phyloP scores from a whole-genome alignment of 2,113 vertebrate genomes.

The Triplophysa dalaica region DNA sequence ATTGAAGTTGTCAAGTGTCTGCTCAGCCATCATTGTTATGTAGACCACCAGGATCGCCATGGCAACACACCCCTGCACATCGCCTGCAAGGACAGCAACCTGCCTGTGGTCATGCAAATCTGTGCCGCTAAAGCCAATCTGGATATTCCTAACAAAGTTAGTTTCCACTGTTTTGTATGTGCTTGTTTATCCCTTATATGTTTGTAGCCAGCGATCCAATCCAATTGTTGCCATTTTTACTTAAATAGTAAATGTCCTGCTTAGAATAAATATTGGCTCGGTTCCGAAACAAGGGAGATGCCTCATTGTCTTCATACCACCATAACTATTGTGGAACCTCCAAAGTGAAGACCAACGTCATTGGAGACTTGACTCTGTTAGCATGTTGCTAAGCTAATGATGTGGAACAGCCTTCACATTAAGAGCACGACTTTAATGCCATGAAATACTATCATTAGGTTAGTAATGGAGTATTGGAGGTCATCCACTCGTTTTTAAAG shows the following conservation, averaged over 20 bases:
- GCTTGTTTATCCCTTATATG: background rate
- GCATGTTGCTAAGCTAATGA: too few relatives aligned
- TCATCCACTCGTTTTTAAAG: background rate
- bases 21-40: slow-evolving; percentile 77
- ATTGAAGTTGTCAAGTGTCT: slow-evolving; percentile 92
- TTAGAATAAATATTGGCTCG: too few relatives aligned
- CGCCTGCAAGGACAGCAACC: slow-evolving; percentile 94
- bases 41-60: slow-evolving; percentile 92
- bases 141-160: slow-evolving; percentile 92
- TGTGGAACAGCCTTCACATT: too few relatives aligned
- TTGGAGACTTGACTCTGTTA: too few relatives aligned
- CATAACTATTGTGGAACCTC: too few relatives aligned
- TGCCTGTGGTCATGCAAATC: slow-evolving; percentile 83
- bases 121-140: slow-evolving; percentile 82
- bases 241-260: background rate
- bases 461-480: too few relatives aligned
- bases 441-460: background rate
- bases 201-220: too few relatives aligned
- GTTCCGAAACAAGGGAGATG: too few relatives aligned
- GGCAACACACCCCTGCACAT: slow-evolving; percentile 93
- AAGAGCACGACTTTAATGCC: too few relatives aligned
- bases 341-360: too few relatives aligned
- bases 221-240: background rate
- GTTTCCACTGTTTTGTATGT: background rate
- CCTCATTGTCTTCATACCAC: too few relatives aligned